phyloP scores from a whole-genome alignment of 2,888 invertebrate species.

The Synanthedon tipuliformis region DNA sequence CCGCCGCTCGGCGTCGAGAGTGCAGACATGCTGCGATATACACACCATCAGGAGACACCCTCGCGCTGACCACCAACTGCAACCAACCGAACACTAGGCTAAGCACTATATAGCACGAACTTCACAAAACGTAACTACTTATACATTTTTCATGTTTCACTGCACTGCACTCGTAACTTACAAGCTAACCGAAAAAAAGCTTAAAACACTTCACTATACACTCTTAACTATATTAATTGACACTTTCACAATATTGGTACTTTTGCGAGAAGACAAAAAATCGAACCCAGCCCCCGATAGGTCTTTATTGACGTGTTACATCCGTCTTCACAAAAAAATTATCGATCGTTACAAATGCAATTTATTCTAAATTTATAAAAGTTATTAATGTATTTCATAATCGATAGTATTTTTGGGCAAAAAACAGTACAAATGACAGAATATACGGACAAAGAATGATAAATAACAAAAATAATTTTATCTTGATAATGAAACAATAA shows the following conservation, averaged over 20 bases:
- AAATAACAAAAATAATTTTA: constrained; percentile 58
- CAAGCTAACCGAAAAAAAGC: background rate
- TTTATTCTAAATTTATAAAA: too few species aligned
- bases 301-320: constrained; percentile 68
- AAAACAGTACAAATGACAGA: constrained; percentile 40
- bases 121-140: background rate
- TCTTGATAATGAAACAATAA: constrained; percentile 31
- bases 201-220: constrained; percentile 7
- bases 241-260: constrained; percentile 50
- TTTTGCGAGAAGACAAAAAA: constrained; percentile 37
- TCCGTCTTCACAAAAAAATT: constrained; percentile 51
- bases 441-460: constrained; percentile 46
- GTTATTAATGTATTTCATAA: background rate
- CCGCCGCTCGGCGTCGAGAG: constrained; percentile 85
- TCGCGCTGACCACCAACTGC: constrained; percentile 64
- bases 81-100: constrained; percentile 25
- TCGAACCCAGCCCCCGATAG: constrained; percentile 53
- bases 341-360: constrained; percentile 44
- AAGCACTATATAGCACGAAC: constrained; percentile 10
- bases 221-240: constrained; percentile 22
- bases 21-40: constrained; percentile 97
- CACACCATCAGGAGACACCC: constrained; percentile 82
- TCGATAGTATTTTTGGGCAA: background rate
- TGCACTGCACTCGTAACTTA: background rate
- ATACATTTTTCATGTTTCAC: background rate